phyloP scores from a whole-genome alignment of 2,888 invertebrate genomes.

The Himalopsyche tibetana region DNA sequence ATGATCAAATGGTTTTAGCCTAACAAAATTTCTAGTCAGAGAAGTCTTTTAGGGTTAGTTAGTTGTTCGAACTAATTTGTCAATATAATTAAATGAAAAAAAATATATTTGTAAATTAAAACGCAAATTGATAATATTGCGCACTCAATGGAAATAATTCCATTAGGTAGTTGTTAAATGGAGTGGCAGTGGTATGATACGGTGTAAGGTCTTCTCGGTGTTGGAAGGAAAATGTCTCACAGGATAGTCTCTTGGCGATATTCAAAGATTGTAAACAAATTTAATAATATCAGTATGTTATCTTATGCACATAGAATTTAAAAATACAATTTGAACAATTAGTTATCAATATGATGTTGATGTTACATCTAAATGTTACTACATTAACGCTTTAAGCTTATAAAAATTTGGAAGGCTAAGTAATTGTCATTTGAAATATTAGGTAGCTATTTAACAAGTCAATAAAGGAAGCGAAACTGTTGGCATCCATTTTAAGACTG shows the following conservation, averaged over 20 bases:
- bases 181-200: no score
- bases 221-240: conserved; percentile 12
- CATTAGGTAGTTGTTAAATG: no score
- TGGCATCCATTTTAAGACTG: conserved; percentile 66
- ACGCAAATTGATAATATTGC: no score
- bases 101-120: no score
- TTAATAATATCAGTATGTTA: conserved; percentile 51
- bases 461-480: conserved; percentile 61
- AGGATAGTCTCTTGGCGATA: not conserved
- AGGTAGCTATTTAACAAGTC: conserved; percentile 59
- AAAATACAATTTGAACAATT: conserved; percentile 55
- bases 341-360: conserved; percentile 56
- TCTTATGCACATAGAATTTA: conserved; percentile 58
- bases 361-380: conserved; percentile 63
- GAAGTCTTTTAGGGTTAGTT: no score
- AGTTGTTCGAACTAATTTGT: no score
- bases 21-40: no score
- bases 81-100: no score
- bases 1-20: no score
- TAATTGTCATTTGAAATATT: conserved; percentile 51
- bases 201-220: no score
- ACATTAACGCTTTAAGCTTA: conserved; percentile 58
- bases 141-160: no score
- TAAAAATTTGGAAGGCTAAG: conserved; percentile 53
- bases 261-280: conserved; percentile 42